phyloP scores from a whole-genome alignment of 2,797 vertebrate species.

The Carduelis carduelis region DNA sequence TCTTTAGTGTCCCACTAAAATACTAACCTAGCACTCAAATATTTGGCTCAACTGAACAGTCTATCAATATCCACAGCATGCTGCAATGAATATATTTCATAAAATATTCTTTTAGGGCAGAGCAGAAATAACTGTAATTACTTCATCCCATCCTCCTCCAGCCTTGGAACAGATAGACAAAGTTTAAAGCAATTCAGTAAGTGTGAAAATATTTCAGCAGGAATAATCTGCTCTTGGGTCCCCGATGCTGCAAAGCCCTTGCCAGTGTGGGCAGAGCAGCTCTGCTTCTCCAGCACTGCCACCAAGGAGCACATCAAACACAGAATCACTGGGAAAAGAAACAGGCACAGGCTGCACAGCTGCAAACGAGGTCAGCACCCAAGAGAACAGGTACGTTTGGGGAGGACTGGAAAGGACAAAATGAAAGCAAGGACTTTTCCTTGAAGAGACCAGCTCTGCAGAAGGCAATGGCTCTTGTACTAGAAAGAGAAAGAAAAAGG shows the following conservation, averaged over 20 bases:
- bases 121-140: neutral
- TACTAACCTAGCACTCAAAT: neutral
- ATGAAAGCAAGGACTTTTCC: neutral
- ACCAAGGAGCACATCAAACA: neutral
- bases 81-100: neutral
- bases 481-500: slow-evolving; percentile 20
- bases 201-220: neutral
- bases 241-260: fast-evolving
- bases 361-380: slow-evolving; percentile 10
- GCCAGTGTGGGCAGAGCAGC: neutral
- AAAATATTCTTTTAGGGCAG: neutral
- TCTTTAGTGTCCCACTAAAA: neutral
- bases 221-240: neutral
- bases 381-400: neutral
- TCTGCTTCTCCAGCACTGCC: neutral
- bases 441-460: neutral
- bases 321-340: neutral
- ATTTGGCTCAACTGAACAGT: neutral
- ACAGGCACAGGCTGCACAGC: neutral
- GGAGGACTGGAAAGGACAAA: neutral
- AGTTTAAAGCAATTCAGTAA: neutral
- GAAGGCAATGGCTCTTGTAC: neutral
- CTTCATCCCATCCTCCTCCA: neutral
- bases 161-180: neutral
- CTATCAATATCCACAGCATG: neutral